Evolutionary conservation across 1,140 invertebrate species (phyloP), one percentile per base, ranked within the genome.

Genomic region (Lepidurus apus): DNA sequence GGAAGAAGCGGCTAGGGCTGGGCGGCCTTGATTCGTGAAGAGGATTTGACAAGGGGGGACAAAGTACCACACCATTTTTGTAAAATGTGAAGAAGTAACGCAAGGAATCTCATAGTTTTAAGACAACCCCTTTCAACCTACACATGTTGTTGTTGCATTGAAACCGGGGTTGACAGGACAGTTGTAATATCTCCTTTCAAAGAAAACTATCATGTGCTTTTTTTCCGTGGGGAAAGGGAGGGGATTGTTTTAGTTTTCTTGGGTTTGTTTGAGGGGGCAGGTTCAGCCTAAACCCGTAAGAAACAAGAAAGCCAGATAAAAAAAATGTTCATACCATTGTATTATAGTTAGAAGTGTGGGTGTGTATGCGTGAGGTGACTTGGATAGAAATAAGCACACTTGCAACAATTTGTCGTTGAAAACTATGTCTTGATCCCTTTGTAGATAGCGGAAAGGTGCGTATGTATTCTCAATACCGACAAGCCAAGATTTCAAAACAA

Each of bases 1-100:
- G 81, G 93, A 94, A 86, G 93, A 94, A 87, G 93, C 93, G 78
- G 92, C 92, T 79, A 88, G 92, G 84, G 92, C 91, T 11, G 81
- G 82, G 17, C 78, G 81, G 74, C 79, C 82, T 17, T 81, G 75
- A 74, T 78, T 26, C 10, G 45, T 43, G 10, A 75, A 43, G 42
- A 43, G 42, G 74, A 75, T 43, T 21, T 34, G 34, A 0, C 34
- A 34, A 4, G 34, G 34, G 34, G 26, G 34, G 34, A 0, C 0
- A 4, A 4, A 34, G 34, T 34, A 34, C 34, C 34, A 34, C 34
- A 34, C 34, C 34, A 34, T 34, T 34, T 34, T 34, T 34, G 34
- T 34, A 4, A 34, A 34, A 4, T 34, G 53, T n/a, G 53, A 21
- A 5, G 53, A 17, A 65, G 17, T 9, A 17, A 65, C 53, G 53